These are phyloP conservation scores for Tychaedon coryphoeus DNA, from an alignment of 2,113 vertebrate genomes.

Conservation along the genomic window DNA sequence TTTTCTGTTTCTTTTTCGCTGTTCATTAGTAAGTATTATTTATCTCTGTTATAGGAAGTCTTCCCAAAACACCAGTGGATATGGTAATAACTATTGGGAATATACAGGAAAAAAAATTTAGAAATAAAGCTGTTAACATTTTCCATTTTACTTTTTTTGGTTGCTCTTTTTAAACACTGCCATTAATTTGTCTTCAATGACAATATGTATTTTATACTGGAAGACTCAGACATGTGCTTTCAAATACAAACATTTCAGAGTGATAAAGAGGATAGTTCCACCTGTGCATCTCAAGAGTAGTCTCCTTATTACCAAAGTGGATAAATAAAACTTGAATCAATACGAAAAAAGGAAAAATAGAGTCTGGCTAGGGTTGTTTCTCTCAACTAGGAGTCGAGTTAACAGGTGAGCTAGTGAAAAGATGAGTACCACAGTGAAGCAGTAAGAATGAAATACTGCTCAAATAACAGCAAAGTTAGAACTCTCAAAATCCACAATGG, in stretches of 20 bases:
- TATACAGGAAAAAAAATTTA: neutral
- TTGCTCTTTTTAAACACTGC: neutral
- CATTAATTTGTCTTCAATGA: neutral
- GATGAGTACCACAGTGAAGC: neutral
- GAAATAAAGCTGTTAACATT: neutral
- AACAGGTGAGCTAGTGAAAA: neutral
- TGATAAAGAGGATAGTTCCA: neutral
- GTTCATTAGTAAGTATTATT: neutral
- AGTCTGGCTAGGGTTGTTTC: neutral
- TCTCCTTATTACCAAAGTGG: neutral
- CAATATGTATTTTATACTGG: neutral
- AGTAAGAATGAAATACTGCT: conserved; percentile 1
- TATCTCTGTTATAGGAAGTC: neutral
- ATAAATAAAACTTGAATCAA: neutral
- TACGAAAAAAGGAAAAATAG: neutral
- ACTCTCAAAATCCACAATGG: neutral
- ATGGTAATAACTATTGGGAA: neutral
- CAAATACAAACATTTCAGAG: neutral
- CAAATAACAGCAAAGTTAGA: neutral
- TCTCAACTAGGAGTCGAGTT: neutral
- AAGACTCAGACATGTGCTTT: neutral
- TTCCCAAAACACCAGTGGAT: neutral
- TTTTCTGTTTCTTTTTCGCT: neutral
- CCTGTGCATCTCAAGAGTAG: neutral
- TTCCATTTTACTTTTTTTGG: neutral